These are phyloP conservation scores for Arothron firmamentum DNA, from an alignment of 2,113 vertebrate species.

Conservation along the genomic window DNA sequence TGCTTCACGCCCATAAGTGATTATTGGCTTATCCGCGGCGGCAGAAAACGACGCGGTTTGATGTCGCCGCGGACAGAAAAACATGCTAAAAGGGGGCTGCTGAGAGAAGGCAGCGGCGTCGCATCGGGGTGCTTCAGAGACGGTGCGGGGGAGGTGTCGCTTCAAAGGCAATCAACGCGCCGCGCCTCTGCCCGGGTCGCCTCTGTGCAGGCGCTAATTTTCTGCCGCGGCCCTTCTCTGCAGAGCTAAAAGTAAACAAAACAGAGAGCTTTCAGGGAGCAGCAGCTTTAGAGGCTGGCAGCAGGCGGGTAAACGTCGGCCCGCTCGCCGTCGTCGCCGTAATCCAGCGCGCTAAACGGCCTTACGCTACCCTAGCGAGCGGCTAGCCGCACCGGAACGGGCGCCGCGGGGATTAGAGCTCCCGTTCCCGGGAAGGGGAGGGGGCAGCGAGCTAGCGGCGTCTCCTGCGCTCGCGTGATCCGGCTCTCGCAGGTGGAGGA, in stretches of 20 bases:
- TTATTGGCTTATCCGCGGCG: no score
- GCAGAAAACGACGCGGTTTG: not conserved
- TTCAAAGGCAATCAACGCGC: conserved; percentile 39
- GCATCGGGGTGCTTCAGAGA: conserved; percentile 28
- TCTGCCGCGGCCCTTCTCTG: conserved; percentile 3
- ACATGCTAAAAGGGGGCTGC: conserved; percentile 5
- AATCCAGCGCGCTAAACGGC: conserved; percentile 50
- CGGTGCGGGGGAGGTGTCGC: conserved; percentile 24
- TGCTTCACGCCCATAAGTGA: not conserved
- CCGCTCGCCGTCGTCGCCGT: conserved; percentile 23
- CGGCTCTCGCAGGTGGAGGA: conserved; percentile 26
- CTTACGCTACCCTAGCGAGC: conserved; percentile 29
- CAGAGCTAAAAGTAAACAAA: conserved; percentile 6
- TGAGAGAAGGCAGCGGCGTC: conserved; percentile 29
- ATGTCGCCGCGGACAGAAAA: no score
- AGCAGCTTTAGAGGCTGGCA: not conserved
- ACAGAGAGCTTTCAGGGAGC: not conserved
- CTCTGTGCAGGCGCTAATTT: conserved; percentile 28
- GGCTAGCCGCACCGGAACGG: conserved; percentile 41
- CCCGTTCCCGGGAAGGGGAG: conserved; percentile 13
- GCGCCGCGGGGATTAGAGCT: conserved; percentile 26
- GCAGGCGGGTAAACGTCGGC: conserved; percentile 5
- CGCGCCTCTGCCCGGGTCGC: conserved; percentile 2
- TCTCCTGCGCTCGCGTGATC: conserved; percentile 18
- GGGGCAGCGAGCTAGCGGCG: conserved; percentile 24